These are phyloP conservation scores for Siniperca scherzeri DNA, from an alignment of 2,797 vertebrate genomes.

Conservation along the genomic window DNA sequence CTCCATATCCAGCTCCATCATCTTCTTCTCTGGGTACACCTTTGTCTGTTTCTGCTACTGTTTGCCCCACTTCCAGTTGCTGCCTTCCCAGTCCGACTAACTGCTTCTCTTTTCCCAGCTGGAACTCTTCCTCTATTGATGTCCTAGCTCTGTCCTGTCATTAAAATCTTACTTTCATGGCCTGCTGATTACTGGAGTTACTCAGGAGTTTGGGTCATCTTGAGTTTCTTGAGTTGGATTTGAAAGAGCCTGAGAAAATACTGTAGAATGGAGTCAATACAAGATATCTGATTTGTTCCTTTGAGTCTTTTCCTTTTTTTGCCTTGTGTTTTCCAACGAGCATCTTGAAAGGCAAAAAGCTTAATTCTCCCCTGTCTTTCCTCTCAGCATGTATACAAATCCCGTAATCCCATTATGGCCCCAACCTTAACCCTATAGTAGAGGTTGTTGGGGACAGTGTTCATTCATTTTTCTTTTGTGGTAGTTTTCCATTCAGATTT, in stretches of 20 bases:
- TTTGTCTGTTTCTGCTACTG: not conserved
- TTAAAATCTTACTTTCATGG: not conserved
- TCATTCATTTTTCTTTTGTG: not conserved
- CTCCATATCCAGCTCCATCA: not conserved
- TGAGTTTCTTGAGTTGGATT: not conserved
- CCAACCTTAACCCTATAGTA: not conserved
- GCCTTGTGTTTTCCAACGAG: not conserved
- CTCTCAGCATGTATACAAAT: not conserved
- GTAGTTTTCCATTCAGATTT: conserved; percentile 11
- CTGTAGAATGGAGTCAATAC: not conserved
- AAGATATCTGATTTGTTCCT: conserved; percentile 10
- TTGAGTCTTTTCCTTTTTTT: not conserved
- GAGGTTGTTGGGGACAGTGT: not conserved
- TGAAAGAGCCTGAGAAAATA: not conserved
- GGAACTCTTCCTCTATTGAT: not conserved
- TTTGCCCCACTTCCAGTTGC: not conserved
- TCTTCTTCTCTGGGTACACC: not conserved
- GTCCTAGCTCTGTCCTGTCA: not conserved
- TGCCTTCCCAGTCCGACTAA: conserved; percentile 12
- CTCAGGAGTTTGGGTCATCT: not conserved
- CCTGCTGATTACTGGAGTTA: not conserved
- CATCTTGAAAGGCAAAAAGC: not conserved
- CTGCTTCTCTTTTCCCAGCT: not conserved
- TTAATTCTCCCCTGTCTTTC: not conserved
- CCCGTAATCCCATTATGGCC: not conserved